phyloP scores from a whole-genome alignment of 2,888 invertebrate genomes.

The Sialis lutaria region DNA sequence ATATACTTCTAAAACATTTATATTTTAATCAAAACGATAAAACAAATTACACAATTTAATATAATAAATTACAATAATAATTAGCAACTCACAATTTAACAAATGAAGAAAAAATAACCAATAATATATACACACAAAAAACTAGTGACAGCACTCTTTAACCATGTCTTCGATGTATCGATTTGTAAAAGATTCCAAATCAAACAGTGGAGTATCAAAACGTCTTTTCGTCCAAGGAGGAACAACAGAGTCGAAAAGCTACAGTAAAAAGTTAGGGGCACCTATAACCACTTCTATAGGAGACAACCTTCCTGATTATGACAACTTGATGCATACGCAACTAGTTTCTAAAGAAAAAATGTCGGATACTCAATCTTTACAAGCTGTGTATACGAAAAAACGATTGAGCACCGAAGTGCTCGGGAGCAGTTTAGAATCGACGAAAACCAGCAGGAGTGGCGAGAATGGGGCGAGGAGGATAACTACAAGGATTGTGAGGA shows the following conservation, averaged over 20 bases:
- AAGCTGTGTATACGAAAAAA: slow-evolving; percentile 68
- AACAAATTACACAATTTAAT: too few relatives aligned
- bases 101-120: too few relatives aligned
- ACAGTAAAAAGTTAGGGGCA: slow-evolving; percentile 13
- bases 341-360: slow-evolving; percentile 25
- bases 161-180: slow-evolving; percentile 54
- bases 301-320: slow-evolving; percentile 31
- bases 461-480: slow-evolving; percentile 66
- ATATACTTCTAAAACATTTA: too few relatives aligned
- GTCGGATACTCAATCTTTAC: slow-evolving; percentile 38
- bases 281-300: slow-evolving; percentile 32
- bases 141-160: slow-evolving; percentile 7
- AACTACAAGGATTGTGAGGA: slow-evolving; percentile 71
- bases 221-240: slow-evolving; percentile 64
- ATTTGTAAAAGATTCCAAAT: slow-evolving; percentile 49
- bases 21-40: too few relatives aligned
- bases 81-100: too few relatives aligned
- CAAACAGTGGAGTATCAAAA: slow-evolving; percentile 27
- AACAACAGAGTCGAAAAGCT: slow-evolving; percentile 13
- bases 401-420: slow-evolving; percentile 69
- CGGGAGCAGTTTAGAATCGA: slow-evolving; percentile 69
- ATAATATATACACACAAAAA: too few relatives aligned
- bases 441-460: slow-evolving; percentile 63
- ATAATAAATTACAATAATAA: too few relatives aligned
- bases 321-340: slow-evolving; percentile 27